Base-by-base conservation (phyloP, 2,113 vertebrate genomes). In the Ovibos moschatus region DNA sequence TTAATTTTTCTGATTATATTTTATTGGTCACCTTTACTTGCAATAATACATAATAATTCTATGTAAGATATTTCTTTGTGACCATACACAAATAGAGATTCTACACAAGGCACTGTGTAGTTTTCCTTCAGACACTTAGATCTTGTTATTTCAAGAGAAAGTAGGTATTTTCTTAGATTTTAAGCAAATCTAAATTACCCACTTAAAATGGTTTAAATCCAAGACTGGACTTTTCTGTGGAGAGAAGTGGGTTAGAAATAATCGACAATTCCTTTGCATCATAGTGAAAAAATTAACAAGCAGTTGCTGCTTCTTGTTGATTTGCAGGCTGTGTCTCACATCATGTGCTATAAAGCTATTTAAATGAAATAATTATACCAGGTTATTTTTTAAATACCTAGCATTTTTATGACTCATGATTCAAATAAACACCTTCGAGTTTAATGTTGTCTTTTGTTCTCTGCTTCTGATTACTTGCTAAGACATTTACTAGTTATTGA, bases 1-100 rank as follows among this genome's bases (percentile, higher is more conserved):
- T 95, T n/a, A 51, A 19, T 40, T 93, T 81, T 89, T 96, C 89
- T 83, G 36, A 19, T 58, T 95, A 14, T 89, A 53, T 96, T 96
- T 96, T 94, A 62, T 71, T 89, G 50, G 30, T 82, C 43, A 78
- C 4, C 4, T 94, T 50, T 89, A 81, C 50, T 92, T 94, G 45
- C 27, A 92, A 13, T 89, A 96, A 33, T 67, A 36, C n/a, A 40
- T 51, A 74, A 17, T 28, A 92, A 81, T 36, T 30, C 55, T 67
- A 27, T 5, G 1, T 84, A 89, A 92, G 60, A 5, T 74, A 23
- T 40, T 88, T 90, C 30, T 83, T 85, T 90, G 85, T 90, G 83
- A 40, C 6, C 25, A 6, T 74, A 74, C n/a, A 55, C n/a, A 76
- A 23, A 74, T 83, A 51, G 2, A 57, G 17, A 45, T 85, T 82